phyloP scores from a whole-genome alignment of 30 jellyfish, hydroid and myxozoan species.

The Nemopilema nomurai region DNA sequence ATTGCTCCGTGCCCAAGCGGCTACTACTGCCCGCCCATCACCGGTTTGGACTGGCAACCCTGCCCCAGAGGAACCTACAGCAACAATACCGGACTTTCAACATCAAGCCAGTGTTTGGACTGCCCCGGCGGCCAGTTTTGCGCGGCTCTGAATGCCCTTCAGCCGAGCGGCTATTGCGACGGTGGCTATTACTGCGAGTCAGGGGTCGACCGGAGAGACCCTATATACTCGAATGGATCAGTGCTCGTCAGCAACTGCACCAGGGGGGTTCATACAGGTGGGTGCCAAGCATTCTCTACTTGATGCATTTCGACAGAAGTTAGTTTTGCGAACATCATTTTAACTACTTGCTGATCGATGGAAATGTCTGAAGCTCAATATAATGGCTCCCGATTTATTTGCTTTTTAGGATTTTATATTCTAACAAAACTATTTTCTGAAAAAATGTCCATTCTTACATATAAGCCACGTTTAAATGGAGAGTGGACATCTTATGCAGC shows the following conservation, averaged over 20 bases:
- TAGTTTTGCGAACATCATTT: too few relatives aligned
- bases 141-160: constrained; percentile 78
- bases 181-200: constrained; percentile 89
- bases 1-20: constrained; percentile 90
- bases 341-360: too few relatives aligned
- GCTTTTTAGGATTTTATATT: too few relatives aligned
- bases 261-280: constrained; percentile 79
- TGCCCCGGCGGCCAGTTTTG: constrained; percentile 91
- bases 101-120: constrained; percentile 71
- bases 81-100: constrained; percentile 80
- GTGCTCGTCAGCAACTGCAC: constrained; percentile 63
- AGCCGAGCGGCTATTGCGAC: constrained; percentile 73
- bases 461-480: too few relatives aligned
- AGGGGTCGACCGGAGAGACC: constrained; percentile 91
- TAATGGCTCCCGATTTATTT: too few relatives aligned
- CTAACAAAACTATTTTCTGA: too few relatives aligned
- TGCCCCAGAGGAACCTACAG: constrained; percentile 98
- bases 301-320: neutral
- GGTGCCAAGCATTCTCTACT: neutral
- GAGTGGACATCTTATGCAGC: too few relatives aligned
- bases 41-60: constrained; percentile 95
- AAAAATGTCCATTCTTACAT: too few relatives aligned
- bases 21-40: constrained; percentile 81
- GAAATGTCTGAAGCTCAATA: too few relatives aligned
- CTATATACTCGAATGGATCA: constrained; percentile 67